Conservation (phyloP, 2,888 invertebrate species). For the Drosophila limbata region DNA sequence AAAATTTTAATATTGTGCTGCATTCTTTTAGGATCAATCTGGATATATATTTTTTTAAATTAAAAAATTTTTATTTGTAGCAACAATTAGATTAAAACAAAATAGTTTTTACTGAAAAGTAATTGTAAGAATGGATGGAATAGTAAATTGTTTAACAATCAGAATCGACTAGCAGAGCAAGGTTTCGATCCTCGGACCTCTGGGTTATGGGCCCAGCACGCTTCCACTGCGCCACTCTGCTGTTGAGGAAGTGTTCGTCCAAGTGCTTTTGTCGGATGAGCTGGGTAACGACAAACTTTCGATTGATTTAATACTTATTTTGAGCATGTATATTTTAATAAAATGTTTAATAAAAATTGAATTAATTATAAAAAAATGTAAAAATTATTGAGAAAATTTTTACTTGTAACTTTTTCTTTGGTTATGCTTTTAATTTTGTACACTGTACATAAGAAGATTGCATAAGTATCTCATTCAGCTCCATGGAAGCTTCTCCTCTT, state of each 20-base stretch:
- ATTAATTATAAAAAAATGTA: too few species aligned
- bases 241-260: too few species aligned
- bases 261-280: neutral
- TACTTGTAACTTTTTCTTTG: neutral
- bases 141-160: neutral
- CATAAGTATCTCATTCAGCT: slow-evolving; percentile 40
- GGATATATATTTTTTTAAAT: too few species aligned
- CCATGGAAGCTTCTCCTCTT: slow-evolving; percentile 15
- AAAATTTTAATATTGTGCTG: neutral
- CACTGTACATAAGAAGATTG: slow-evolving; percentile 32
- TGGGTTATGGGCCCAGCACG: slow-evolving; percentile 67
- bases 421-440: neutral
- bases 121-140: neutral
- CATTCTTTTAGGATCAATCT: slow-evolving; percentile 2
- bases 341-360: too few species aligned
- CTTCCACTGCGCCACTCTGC: slow-evolving; percentile 69
- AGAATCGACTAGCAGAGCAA: slow-evolving; percentile 56
- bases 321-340: too few species aligned
- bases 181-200: slow-evolving; percentile 67
- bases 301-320: too few species aligned
- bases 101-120: neutral
- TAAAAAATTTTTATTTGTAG: too few species aligned
- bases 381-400: too few species aligned
- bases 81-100: too few species aligned
- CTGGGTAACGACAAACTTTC: neutral